phyloP scores from a whole-genome alignment of 2,888 invertebrate genomes.

The Theretra japonica region DNA sequence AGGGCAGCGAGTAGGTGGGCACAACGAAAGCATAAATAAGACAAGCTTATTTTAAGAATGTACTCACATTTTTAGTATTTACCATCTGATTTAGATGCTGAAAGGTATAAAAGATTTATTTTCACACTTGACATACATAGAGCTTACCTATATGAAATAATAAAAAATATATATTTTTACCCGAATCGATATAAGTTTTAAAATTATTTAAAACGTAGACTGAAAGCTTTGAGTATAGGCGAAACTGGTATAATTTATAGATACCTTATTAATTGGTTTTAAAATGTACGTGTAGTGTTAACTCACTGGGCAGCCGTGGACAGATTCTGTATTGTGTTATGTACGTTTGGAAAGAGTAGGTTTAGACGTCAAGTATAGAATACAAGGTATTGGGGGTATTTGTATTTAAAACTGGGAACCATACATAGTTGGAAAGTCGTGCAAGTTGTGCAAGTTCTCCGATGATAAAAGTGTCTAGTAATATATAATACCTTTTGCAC shows the following conservation, averaged over 20 bases:
- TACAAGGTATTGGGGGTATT: too few species aligned
- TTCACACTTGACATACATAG: conserved; percentile 1
- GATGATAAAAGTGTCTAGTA: too few species aligned
- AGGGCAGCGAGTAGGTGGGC: not conserved
- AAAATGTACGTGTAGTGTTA: not conserved
- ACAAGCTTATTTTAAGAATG: not conserved
- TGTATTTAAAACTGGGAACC: too few species aligned
- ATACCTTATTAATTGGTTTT: not conserved
- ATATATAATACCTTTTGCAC: too few species aligned
- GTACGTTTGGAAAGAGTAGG: too few species aligned
- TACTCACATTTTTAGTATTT: not conserved
- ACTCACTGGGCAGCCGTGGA: too few species aligned
- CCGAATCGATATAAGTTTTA: not conserved
- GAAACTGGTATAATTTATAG: not conserved
- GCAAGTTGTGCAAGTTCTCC: too few species aligned
- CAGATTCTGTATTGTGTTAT: too few species aligned
- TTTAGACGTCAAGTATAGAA: too few species aligned
- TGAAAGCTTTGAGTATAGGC: not conserved
- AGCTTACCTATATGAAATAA: not conserved
- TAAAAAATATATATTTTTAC: conserved; percentile 3
- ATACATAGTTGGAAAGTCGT: too few species aligned
- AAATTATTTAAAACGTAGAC: not conserved
- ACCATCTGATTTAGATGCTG: not conserved
- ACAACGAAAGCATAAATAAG: not conserved
- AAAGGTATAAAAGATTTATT: not conserved